Evolutionary conservation across 2,113 vertebrate genomes (phyloP), one percentile per base, ranked within the genome.

Genomic region (Sander vitreus): DNA sequence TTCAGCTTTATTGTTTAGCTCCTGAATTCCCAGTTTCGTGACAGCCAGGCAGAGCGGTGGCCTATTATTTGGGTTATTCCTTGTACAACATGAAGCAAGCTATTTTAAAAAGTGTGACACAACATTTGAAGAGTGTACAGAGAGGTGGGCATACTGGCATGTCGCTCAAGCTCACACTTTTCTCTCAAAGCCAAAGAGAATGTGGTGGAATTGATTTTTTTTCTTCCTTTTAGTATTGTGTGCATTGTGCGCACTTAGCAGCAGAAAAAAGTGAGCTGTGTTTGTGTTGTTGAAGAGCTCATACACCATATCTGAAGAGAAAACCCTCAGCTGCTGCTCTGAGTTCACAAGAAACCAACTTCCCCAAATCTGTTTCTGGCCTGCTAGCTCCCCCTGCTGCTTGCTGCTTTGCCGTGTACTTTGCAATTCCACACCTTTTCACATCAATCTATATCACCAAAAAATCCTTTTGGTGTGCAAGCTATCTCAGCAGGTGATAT

Each of bases 321-420:
- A 53, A 87, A 82, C 47, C 48, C 43, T 51, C 48, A 73, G 60
- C 62, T 83, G 60, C 80, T 77, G 48, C 75, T 84, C 50, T n/a
- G 16, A 84, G 54, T 81, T 71, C 73, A 80, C 21, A 57, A 68
- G 3, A 80, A 82, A 53, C 39, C 23, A 87, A 81, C 81, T 83
- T 59, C 19, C 50, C 12, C 3, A 47, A 63, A 47, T 76, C 83
- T 15, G 83, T 94, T 91, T 90, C 86, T 91, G 88, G 92, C 92
- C 80, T 70, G 88, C 92, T 88, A 94, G 92, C 94, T 55, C 93
- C 94, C 93, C 95, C 95, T 95, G 91, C 83, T 94, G 93, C 69
- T 75, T 16, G 7, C 18, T 16, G 18, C 14, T 65, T 53, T 25
- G n/a, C 48, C 9, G 48, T 69, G 36, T 66, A 23, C 66, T 62